These are phyloP conservation scores for Brachionus rotundiformis DNA, from an alignment of 1,140 invertebrate species.

Conservation along the genomic window DNA sequence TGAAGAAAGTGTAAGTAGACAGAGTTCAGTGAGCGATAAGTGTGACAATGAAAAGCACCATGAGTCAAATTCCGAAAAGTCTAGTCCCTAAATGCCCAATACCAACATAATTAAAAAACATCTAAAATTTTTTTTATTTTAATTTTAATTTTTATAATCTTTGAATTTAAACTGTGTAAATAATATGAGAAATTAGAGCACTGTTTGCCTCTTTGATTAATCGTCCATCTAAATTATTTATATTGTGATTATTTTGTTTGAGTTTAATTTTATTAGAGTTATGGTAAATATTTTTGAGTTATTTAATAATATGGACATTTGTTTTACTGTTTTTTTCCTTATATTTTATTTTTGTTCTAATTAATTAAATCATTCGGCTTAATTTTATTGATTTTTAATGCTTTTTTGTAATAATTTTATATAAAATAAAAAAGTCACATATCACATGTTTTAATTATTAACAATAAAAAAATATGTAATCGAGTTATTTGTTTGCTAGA, in stretches of 20 bases:
- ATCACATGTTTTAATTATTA: constrained; percentile 27
- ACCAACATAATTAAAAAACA: neutral
- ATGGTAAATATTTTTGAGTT: neutral
- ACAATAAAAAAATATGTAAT: neutral
- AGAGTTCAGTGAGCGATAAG: neutral
- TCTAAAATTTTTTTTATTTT: neutral
- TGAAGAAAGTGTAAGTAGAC: constrained; percentile 27
- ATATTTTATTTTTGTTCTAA: neutral
- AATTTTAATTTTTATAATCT: neutral
- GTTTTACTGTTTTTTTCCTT: neutral
- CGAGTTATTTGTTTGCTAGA: neutral
- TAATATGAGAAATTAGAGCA: neutral
- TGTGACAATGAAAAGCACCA: neutral
- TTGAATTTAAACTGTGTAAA: neutral
- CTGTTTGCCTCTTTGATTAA: constrained; percentile 9
- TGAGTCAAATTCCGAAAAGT: neutral
- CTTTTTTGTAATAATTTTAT: constrained; percentile 40
- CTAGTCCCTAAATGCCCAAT: neutral
- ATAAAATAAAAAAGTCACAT: constrained; percentile 40
- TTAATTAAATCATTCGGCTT: neutral
- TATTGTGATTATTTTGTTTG: constrained; percentile 34
- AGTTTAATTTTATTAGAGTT: neutral
- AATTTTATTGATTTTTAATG: constrained; percentile 28
- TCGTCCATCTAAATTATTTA: constrained; percentile 43
- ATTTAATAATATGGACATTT: neutral